Base-by-base conservation (phyloP, 1,140 invertebrate species). In the Brachionus plicatilis region DNA sequence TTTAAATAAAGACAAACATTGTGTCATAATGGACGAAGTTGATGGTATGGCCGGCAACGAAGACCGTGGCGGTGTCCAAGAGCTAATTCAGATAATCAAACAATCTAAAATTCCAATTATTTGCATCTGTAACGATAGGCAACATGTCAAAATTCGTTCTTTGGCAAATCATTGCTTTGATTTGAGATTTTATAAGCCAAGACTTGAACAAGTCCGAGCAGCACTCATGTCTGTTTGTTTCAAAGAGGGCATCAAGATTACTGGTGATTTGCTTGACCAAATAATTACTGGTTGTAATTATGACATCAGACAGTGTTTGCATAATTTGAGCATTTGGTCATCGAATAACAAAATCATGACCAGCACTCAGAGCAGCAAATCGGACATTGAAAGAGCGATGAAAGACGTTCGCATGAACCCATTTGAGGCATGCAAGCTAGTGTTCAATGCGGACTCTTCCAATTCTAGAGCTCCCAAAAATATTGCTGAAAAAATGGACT, bases 31-130 rank as follows among this genome's bases (percentile, higher is more conserved):
- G 98, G 98, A 99, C 87, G 98, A 99, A 92, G 97, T 99, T 0
- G 98, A 99, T 89, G 98, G 98, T 12, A 99, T 99, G 97, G 95
- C 96, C 11, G 98, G 98, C 12, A 99, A 99, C 89, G 96, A 99
- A 89, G 98, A 99, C 90, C 92, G 98, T 86, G 97, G 97, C 66
- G 98, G 97, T 70, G 92, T 99, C 60, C 94, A 90, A 86, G 97
- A 99, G 91, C 88, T 99, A 12, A 97, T 99, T 85, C 90, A 90
- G 20, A 90, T 99, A 5, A 98, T 99, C 65, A 99, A 99, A 91
- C 90, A 91, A 2, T 92, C 95, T 0, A 93, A 94, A 72, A 92
- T 99, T 72, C 98, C 98, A 0, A 94, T 99, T 45, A 95, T 99
- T 86, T 99, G 97, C 89, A 98, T 99, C 91, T 99, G 98, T 89